These are phyloP conservation scores for Netelia inedita DNA, from an alignment of 2,888 invertebrate species.

Conservation along the genomic window DNA sequence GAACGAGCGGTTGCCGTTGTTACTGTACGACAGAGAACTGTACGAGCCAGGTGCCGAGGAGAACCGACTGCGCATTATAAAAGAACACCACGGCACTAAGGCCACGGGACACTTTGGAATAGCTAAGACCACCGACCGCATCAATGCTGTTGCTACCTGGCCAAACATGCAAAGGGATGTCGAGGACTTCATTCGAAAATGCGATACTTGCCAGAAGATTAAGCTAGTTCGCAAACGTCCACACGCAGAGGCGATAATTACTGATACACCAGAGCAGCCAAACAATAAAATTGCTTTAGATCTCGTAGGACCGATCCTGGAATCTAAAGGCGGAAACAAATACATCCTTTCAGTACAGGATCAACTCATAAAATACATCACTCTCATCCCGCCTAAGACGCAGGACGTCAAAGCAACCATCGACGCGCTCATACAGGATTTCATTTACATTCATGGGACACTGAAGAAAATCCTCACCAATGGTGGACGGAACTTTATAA, in stretches of 20 bases:
- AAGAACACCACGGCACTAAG: neutral
- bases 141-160: too few relatives aligned
- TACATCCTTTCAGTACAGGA: too few relatives aligned
- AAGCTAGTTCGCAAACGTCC: slow-evolving; percentile 5
- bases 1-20: neutral
- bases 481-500: too few relatives aligned
- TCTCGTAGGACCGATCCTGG: slow-evolving; percentile 6
- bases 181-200: slow-evolving; percentile 17
- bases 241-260: neutral
- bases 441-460: too few relatives aligned
- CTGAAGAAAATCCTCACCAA: too few relatives aligned
- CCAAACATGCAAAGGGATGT: too few relatives aligned
- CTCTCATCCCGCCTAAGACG: neutral
- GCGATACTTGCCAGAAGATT: slow-evolving; percentile 15
- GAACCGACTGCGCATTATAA: neutral
- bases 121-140: slow-evolving; percentile 8
- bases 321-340: neutral
- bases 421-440: neutral
- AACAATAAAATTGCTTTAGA: slow-evolving; percentile 18
- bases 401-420: too few relatives aligned
- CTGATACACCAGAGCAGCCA: neutral
- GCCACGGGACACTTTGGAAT: slow-evolving; percentile 9
- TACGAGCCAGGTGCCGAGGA: slow-evolving; percentile 8
- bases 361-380: neutral
- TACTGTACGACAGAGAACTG: neutral